These are phyloP conservation scores for Arctocebus calabarensis DNA, from an alignment of 2,797 vertebrate species.

Conservation along the genomic window DNA sequence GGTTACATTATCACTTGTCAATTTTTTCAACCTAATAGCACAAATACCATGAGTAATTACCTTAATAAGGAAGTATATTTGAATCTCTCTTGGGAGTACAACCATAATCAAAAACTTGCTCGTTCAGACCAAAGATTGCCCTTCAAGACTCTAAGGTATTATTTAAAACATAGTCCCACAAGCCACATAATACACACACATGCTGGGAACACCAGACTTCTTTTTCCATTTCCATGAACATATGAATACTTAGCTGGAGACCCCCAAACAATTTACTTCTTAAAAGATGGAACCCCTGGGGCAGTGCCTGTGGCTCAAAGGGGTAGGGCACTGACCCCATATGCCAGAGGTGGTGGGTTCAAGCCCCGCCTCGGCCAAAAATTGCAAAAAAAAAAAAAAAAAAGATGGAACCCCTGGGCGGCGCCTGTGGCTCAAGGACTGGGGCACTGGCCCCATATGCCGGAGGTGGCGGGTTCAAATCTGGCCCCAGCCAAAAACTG, in stretches of 20 bases:
- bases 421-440: too few species aligned
- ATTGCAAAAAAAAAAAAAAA: too few species aligned
- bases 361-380: too few species aligned
- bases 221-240: constrained; percentile 40
- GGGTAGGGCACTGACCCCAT: too few species aligned
- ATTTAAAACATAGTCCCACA: constrained; percentile 60
- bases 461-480: too few species aligned
- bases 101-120: constrained; percentile 68
- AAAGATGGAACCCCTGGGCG: too few species aligned
- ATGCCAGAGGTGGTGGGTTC: too few species aligned
- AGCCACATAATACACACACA: not conserved
- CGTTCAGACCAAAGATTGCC: constrained; percentile 55
- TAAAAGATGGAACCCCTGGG: not conserved
- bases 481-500: too few species aligned
- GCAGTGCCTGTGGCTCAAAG: too few species aligned
- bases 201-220: not conserved
- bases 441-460: too few species aligned
- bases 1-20: constrained; percentile 59
- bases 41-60: constrained; percentile 64
- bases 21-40: constrained; percentile 36
- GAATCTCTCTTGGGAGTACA: constrained; percentile 68
- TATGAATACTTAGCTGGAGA: not conserved
- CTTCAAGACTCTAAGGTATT: constrained; percentile 41
- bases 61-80: constrained; percentile 64
- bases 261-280: constrained; percentile 25